These are phyloP conservation scores for Lysandra bellargus DNA, from an alignment of 2,888 invertebrate genomes.

Conservation along the genomic window DNA sequence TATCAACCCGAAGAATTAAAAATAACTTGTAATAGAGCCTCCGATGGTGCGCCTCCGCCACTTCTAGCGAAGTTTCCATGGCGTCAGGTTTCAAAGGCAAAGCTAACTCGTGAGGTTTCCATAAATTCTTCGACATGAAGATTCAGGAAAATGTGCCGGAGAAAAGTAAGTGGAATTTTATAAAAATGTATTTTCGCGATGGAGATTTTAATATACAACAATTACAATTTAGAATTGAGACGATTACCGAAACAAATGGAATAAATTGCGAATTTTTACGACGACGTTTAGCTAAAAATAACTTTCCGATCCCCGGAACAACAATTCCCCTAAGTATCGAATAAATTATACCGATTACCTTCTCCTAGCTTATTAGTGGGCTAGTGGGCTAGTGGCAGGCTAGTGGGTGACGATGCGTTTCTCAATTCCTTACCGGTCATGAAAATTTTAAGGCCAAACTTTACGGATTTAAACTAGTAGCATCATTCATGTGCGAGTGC, in stretches of 20 bases:
- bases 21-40: constrained; percentile 13
- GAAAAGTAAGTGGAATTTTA: constrained; percentile 29
- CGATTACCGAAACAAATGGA: background rate
- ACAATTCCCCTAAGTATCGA: no score
- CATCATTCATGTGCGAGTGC: no score
- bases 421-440: no score
- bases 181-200: background rate
- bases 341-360: no score
- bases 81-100: background rate
- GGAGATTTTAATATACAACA: background rate
- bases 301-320: background rate
- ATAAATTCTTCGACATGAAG: constrained; percentile 28
- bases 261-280: background rate
- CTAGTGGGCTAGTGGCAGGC: no score
- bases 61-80: background rate
- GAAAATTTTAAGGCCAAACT: no score
- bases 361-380: no score
- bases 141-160: constrained; percentile 30
- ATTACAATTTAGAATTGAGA: background rate
- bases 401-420: no score
- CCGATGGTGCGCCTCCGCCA: background rate
- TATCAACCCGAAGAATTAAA: constrained; percentile 7
- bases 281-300: background rate
- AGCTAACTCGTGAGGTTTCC: background rate
- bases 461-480: no score